These are phyloP conservation scores for Neogale vison DNA, from an alignment of 2,113 vertebrate species.

Conservation along the genomic window DNA sequence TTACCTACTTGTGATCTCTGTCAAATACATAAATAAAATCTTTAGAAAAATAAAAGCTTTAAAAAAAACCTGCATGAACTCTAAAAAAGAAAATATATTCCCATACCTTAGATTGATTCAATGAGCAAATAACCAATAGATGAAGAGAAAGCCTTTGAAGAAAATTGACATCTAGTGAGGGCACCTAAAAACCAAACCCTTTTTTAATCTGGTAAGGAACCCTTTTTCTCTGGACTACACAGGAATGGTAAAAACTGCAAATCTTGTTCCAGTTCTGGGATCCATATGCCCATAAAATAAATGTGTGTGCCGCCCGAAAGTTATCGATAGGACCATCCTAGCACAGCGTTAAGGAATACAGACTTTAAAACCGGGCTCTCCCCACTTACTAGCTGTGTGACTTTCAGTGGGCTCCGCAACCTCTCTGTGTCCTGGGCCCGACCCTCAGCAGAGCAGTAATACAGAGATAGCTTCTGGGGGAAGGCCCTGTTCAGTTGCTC, in stretches of 20 bases:
- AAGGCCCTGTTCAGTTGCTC: background rate
- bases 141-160: background rate
- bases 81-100: background rate
- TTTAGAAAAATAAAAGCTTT: no score
- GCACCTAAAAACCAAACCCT: background rate
- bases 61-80: no score
- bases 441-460: background rate
- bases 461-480: background rate
- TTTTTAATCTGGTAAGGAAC: background rate
- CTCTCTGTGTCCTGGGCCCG: background rate
- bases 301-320: background rate
- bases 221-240: background rate
- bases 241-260: background rate
- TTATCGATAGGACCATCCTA: background rate
- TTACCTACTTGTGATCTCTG: no score
- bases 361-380: background rate
- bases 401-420: background rate
- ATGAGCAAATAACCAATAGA: background rate
- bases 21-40: no score
- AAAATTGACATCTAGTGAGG: background rate
- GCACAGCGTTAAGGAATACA: background rate
- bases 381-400: background rate
- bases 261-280: background rate
- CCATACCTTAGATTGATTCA: background rate
- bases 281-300: background rate